Percentiles rank a stretch among this genome's conserved stretches.
These are phyloP conservation scores for Spinus olivaceus DNA, from an alignment of 2,797 vertebrate genomes.

Conservation along the genomic window DNA sequence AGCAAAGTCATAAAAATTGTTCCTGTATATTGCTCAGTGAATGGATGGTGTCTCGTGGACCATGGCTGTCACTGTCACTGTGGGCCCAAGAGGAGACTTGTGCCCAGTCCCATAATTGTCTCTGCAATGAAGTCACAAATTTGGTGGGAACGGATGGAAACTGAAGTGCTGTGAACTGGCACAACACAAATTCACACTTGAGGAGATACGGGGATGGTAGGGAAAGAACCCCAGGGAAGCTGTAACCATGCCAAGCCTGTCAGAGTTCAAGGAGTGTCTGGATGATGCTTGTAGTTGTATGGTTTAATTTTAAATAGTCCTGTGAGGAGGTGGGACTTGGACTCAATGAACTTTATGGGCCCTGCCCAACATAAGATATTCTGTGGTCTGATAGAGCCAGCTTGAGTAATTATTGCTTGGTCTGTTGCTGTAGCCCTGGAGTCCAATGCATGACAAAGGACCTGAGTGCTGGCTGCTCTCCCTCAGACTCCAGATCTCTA, in stretches of 20 bases:
- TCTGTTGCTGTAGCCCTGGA: not conserved
- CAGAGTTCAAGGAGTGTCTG: not conserved
- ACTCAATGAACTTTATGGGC: not conserved
- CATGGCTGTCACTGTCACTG: not conserved
- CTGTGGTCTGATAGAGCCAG: not conserved
- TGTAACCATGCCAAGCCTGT: not conserved
- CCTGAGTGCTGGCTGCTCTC: not conserved
- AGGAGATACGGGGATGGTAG: not conserved
- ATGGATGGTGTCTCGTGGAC: not conserved
- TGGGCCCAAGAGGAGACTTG: not conserved
- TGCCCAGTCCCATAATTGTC: not conserved
- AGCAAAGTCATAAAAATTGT: not conserved
- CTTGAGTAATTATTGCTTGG: not conserved
- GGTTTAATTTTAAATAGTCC: not conserved
- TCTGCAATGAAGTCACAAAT: not conserved
- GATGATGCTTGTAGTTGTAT: not conserved
- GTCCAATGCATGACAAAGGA: not conserved
- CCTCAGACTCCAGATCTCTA: not conserved
- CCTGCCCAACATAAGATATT: not conserved
- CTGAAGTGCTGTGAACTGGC: not conserved
- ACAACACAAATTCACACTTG: not conserved
- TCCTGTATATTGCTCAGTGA: not conserved
- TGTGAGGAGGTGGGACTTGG: not conserved
- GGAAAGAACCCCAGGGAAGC: not conserved
- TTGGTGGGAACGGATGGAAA: not conserved